Conservation (phyloP, 2,113 vertebrate species). For the Boulengeromyrus knoepffleri region DNA sequence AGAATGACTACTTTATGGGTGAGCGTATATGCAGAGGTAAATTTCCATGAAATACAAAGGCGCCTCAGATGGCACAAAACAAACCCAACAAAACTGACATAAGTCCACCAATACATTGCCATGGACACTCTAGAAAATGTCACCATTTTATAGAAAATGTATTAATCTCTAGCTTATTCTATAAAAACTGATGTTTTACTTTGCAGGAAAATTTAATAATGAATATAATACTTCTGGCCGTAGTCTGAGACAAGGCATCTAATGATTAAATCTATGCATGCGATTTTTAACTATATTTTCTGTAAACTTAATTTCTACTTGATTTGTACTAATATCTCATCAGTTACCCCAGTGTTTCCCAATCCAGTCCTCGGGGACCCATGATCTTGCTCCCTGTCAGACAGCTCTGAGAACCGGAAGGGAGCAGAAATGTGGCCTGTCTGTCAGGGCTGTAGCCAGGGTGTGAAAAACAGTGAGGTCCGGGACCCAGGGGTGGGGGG, state of each 20-base stretch:
- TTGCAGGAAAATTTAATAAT: neutral
- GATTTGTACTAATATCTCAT: neutral
- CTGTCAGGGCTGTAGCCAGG: too few relatives aligned
- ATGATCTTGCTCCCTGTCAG: neutral
- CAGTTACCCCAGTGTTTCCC: neutral
- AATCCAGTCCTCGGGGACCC: neutral
- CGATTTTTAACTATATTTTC: neutral
- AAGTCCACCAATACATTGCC: constrained; percentile 10
- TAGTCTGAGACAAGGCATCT: neutral
- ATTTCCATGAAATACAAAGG: constrained; percentile 34
- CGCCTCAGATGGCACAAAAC: constrained; percentile 32
- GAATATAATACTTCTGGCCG: neutral
- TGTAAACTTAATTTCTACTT: neutral
- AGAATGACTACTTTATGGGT: constrained; percentile 35
- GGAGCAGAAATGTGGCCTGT: too few relatives aligned
- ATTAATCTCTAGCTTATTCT: neutral
- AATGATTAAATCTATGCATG: neutral
- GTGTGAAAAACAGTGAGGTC: too few relatives aligned
- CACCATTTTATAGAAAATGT: constrained; percentile 20
- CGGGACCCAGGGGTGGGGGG: too few relatives aligned
- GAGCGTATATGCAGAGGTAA: constrained; percentile 27
- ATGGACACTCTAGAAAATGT: constrained; percentile 23
- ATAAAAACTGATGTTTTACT: neutral
- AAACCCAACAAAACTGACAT: constrained; percentile 22
- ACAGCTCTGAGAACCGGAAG: neutral